A percentile compares a stretch with the other conserved stretches of the same genome.
phyloP scores from a whole-genome alignment of 2,888 invertebrate genomes.

The Brenthis daphne region DNA sequence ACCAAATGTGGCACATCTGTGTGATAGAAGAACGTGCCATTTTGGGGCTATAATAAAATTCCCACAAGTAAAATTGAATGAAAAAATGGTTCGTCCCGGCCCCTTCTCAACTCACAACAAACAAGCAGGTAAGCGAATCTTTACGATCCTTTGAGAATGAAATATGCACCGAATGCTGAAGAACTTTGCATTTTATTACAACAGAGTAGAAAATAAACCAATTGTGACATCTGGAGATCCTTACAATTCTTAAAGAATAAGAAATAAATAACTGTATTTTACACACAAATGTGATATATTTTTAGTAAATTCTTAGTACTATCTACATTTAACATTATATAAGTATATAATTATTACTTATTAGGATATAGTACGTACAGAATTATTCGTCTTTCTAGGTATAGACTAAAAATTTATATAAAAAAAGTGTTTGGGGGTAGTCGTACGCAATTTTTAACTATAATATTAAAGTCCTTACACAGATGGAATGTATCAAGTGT shows the following conservation, averaged over 20 bases:
- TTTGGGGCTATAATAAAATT: conserved; percentile 75
- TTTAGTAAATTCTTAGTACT: background rate
- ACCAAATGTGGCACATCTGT: conserved; percentile 75
- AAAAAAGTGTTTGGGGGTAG: no score
- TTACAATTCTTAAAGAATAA: conserved; percentile 28
- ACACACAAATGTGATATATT: background rate
- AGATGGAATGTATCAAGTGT: no score
- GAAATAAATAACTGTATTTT: conserved; percentile 17
- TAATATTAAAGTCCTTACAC: no score
- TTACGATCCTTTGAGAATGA: conserved; percentile 72
- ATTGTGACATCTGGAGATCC: conserved; percentile 25
- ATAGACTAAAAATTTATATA: no score
- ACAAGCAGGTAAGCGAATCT: conserved; percentile 81
- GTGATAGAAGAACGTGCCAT: conserved; percentile 74
- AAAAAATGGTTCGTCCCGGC: conserved; percentile 74
- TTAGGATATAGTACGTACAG: no score
- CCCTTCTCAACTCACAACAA: conserved; percentile 77
- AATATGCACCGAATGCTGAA: conserved; percentile 63
- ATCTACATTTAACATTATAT: background rate
- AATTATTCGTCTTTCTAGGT: no score
- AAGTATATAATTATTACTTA: background rate
- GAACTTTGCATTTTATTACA: conserved; percentile 73
- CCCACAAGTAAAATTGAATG: conserved; percentile 79
- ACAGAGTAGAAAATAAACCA: conserved; percentile 42
- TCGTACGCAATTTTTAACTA: no score